Base-by-base conservation (phyloP, 2,113 vertebrate species). In the Etheostoma cragini region DNA sequence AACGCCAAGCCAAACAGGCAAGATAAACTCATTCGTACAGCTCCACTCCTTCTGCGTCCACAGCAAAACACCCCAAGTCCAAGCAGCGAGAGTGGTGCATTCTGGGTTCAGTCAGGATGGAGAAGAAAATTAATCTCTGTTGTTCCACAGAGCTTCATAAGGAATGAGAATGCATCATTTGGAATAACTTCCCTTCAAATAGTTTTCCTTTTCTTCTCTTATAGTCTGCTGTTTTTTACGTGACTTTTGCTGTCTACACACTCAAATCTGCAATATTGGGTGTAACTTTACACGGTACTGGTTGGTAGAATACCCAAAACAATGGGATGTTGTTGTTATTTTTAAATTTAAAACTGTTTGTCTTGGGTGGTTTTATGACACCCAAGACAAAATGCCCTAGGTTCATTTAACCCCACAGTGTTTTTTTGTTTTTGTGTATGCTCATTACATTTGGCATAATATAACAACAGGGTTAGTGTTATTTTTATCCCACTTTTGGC, bases 1-100 rank as follows among this genome's bases (percentile, higher is more conserved):
- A 45, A 80, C 42, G 91, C 93, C 94, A 94, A 94, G 53, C 50
- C 87, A 93, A 94, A 94, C 93, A 94, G 87, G 86, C 84, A 77
- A 91, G 91, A 93, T 85, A 90, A 92, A 90, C 88, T 80, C 73
- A 87, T 85, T 67, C 65, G 81, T 73, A 8, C 58, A 80, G 86
- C 72, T 42, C 66, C 24, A 17, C 83, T 83, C 53, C 68, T 78
- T 83, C 75, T 69, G 69, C 72, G 45, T 79, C 73, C 72, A 81
- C 80, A 58, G 74, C 24, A 47, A 26, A 26, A 74, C 70, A 49
- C 70, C 68, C n/a, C 24, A 62, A 66, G 33, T 74, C 57, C 78
- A 67, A 71, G 46, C 10, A 12, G 42, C 46, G 79, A 73, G 69
- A 87, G 67, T 13, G 69, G 76, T 93, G 90, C 93, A 88, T 87